A percentile compares a stretch with the other conserved stretches of the same genome.
Evolutionary conservation across 2,113 vertebrate genomes (phyloP).

Genomic region (Perognathus longimembris): DNA sequence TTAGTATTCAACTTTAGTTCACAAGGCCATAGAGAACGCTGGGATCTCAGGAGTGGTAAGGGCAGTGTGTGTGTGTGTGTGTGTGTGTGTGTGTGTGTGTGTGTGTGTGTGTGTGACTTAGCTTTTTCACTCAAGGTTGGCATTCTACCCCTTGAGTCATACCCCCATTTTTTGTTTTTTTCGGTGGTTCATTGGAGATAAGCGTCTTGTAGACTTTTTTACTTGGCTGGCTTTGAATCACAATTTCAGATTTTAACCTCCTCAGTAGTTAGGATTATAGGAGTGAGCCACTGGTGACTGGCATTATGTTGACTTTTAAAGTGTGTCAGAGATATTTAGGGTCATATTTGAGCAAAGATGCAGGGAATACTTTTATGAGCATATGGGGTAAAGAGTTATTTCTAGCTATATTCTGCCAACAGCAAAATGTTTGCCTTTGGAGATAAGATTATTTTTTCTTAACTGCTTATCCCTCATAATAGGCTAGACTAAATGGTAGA

Average conservation of each 20-base stretch:
- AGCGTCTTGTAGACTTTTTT: too few relatives aligned
- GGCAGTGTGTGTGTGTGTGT: neutral
- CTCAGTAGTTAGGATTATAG: too few relatives aligned
- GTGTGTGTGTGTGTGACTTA: too few relatives aligned
- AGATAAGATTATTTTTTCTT: constrained; percentile 39
- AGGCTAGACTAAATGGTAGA: constrained; percentile 22
- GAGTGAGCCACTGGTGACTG: too few relatives aligned
- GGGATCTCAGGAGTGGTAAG: neutral
- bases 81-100: too few relatives aligned
- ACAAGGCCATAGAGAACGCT: neutral
- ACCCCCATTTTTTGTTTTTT: too few relatives aligned
- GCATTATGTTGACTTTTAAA: neutral
- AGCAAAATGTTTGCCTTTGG: constrained; percentile 50
- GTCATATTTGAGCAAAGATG: too few relatives aligned
- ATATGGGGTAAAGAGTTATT: neutral
- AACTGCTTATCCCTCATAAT: neutral
- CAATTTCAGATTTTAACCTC: too few relatives aligned
- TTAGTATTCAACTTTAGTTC: neutral
- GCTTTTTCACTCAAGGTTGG: too few relatives aligned
- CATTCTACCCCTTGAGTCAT: too few relatives aligned
- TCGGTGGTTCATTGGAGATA: too few relatives aligned
- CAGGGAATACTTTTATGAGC: neutral
- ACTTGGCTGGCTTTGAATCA: too few relatives aligned
- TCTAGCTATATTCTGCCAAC: neutral
- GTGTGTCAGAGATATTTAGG: neutral